phyloP scores from a whole-genome alignment of 2,113 vertebrate genomes.

The pig (Sus scrofa) region DNA sequence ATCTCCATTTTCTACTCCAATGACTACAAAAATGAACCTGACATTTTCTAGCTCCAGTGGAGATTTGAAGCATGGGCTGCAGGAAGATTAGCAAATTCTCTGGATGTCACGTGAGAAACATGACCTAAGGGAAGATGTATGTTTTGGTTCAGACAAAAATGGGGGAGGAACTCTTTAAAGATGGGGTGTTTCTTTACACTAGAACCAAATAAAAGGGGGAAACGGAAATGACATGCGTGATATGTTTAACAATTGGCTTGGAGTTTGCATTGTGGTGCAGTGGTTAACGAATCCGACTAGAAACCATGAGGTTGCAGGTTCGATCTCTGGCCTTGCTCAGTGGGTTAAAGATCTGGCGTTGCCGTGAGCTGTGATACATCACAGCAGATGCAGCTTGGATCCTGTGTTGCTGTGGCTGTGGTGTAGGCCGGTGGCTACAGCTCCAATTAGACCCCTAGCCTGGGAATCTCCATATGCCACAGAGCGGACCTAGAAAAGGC shows the following conservation, averaged over 20 bases:
- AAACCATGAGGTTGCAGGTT: too few species aligned
- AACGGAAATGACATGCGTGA: not conserved
- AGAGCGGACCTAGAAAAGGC: too few species aligned
- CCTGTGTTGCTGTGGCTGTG: too few species aligned
- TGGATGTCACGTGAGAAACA: not conserved
- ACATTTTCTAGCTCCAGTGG: not conserved
- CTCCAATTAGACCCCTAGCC: too few species aligned
- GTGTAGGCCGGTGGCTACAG: too few species aligned
- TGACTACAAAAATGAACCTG: not conserved
- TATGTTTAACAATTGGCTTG: not conserved
- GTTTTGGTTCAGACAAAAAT: not conserved
- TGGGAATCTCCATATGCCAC: too few species aligned
- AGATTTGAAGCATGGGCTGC: not conserved
- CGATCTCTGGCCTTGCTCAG: too few species aligned
- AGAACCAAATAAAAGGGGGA: not conserved
- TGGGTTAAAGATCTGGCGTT: too few species aligned
- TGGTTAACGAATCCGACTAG: too few species aligned
- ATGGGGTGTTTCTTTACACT: not conserved
- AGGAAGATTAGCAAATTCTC: not conserved
- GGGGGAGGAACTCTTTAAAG: not conserved
- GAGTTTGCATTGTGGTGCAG: too few species aligned
- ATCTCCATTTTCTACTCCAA: not conserved
- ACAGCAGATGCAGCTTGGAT: too few species aligned
- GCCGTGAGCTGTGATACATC: too few species aligned
- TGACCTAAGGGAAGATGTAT: not conserved